Evolutionary conservation across 2,888 invertebrate genomes (phyloP).

Genomic region (Cheilosia urbana): DNA sequence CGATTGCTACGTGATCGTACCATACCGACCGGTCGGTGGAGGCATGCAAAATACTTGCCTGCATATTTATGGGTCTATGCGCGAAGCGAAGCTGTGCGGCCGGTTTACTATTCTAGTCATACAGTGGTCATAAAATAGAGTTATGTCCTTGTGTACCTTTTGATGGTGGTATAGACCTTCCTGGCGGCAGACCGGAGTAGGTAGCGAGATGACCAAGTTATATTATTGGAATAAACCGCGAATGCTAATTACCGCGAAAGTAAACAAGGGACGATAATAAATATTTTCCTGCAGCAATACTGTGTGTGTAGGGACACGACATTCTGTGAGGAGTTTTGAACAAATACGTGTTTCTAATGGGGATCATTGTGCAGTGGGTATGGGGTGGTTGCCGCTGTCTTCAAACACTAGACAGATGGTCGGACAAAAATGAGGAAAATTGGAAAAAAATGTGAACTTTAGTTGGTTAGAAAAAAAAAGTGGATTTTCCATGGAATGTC

Average conservation of each 20-base stretch:
- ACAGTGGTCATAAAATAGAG: slow-evolving; percentile 72
- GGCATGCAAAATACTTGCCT: slow-evolving; percentile 65
- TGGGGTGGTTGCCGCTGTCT: no score
- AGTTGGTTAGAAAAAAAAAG: no score
- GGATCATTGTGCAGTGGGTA: no score
- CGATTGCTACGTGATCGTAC: slow-evolving; percentile 72
- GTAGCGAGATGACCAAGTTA: not conserved
- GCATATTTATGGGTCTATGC: slow-evolving; percentile 57
- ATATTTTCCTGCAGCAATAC: not conserved
- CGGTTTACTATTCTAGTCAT: slow-evolving; percentile 73
- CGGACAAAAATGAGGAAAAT: no score
- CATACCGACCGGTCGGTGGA: slow-evolving; percentile 34
- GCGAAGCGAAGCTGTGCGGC: slow-evolving; percentile 9
- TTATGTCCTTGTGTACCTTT: slow-evolving; percentile 72
- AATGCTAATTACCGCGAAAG: slow-evolving; percentile 57
- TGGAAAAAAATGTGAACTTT: no score
- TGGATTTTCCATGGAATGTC: no score
- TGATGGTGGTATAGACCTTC: slow-evolving; percentile 52
- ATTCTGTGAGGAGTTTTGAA: not conserved
- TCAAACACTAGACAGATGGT: no score
- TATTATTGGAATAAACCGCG: slow-evolving; percentile 58
- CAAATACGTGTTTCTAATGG: no score
- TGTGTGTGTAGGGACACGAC: not conserved
- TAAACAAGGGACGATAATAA: slow-evolving; percentile 29
- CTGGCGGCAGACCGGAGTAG: slow-evolving; percentile 23